Percentiles rank a stretch among this genome's conserved stretches.
Evolutionary conservation across 1,140 invertebrate species (phyloP).

Genomic region (Chrysopa pallens): DNA sequence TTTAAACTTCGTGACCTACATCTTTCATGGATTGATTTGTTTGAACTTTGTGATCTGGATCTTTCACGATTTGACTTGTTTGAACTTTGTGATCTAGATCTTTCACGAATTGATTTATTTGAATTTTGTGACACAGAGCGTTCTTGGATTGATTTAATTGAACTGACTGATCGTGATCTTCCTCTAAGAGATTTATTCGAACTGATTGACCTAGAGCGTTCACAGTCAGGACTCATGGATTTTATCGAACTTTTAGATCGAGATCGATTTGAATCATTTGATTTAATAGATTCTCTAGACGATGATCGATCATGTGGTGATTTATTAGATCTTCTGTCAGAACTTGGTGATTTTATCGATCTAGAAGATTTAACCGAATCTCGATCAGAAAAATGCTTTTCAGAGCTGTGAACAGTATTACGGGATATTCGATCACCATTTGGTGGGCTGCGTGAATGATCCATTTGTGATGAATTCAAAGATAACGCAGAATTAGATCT

Average conservation of each 20-base stretch:
- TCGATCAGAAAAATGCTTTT: neutral
- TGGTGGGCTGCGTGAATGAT: conserved; percentile 5
- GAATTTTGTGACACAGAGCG: neutral
- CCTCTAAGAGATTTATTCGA: neutral
- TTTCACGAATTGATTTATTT: neutral
- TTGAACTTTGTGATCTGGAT: neutral
- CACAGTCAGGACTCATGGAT: neutral
- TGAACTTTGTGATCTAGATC: neutral
- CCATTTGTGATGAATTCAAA: conserved; percentile 12
- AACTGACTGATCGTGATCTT: neutral
- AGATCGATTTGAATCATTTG: neutral
- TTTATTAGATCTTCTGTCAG: neutral
- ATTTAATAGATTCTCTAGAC: neutral
- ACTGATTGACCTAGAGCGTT: neutral
- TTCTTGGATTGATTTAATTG: neutral
- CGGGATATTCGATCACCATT: conserved; percentile 1
- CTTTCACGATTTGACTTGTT: neutral
- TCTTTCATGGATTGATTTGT: neutral
- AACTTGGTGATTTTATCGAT: neutral
- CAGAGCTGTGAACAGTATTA: conserved; percentile 2
- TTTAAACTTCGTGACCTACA: neutral
- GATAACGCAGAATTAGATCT: conserved; percentile 7
- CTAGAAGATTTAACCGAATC: neutral
- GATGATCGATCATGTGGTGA: neutral
- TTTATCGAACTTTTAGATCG: neutral